phyloP scores from a whole-genome alignment of 2,113 vertebrate genomes.

The Alexandromys fortis region DNA sequence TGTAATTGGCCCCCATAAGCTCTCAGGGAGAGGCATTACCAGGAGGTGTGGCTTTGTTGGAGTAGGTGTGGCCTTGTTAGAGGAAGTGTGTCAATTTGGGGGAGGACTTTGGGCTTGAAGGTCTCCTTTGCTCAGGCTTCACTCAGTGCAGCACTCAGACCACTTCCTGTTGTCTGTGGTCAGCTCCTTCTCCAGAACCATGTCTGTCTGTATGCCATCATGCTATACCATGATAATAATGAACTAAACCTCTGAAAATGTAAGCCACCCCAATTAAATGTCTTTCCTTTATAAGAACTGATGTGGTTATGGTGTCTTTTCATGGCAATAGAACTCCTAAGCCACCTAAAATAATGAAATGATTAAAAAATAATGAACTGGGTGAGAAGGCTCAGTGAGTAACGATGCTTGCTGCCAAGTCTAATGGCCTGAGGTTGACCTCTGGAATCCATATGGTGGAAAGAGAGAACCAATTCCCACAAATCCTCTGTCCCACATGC shows the following conservation, averaged over 20 bases:
- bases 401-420: background rate
- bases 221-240: background rate
- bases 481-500: background rate
- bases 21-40: background rate
- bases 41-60: background rate
- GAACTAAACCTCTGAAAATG: background rate
- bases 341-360: background rate
- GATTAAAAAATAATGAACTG: background rate
- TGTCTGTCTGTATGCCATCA: background rate
- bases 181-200: background rate
- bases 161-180: background rate
- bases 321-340: background rate
- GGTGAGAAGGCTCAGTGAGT: too few relatives aligned
- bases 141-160: background rate
- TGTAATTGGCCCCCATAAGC: background rate
- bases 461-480: background rate
- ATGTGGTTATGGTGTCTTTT: background rate
- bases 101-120: background rate
- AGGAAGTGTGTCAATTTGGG: background rate
- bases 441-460: background rate
- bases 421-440: background rate
- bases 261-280: background rate
- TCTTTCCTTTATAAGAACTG: background rate
- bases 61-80: background rate
- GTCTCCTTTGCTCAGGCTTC: background rate